phyloP scores from a whole-genome alignment of 37 sponge, comb jelly and placozoan genomes.

The Halichondria panicea region DNA sequence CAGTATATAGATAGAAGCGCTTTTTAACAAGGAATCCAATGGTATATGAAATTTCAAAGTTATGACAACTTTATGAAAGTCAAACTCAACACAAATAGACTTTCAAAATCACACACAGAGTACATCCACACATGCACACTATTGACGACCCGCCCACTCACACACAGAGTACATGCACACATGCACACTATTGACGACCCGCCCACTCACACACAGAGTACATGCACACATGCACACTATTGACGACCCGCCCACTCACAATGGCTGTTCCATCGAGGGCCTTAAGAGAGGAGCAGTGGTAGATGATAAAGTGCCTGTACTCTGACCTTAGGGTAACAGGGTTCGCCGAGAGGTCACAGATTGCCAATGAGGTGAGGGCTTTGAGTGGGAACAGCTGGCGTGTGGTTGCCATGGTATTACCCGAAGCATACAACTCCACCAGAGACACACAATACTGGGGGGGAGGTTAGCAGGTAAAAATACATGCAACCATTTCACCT shows the following conservation, averaged over 20 bases:
- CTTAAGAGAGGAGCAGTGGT: constrained; percentile 73
- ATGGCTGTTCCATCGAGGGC: constrained; percentile 76
- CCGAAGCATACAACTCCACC: constrained; percentile 67
- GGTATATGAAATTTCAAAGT: no score
- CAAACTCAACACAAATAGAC: no score
- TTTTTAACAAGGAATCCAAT: no score
- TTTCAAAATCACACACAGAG: no score
- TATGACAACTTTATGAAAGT: no score
- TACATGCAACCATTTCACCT: no score
- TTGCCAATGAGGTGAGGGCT: constrained; percentile 52
- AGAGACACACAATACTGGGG: constrained; percentile 41
- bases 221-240: constrained; percentile 17
- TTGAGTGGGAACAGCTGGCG: constrained; percentile 62
- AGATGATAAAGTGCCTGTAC: constrained; percentile 69
- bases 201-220: neutral
- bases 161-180: no score
- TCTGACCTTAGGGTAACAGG: constrained; percentile 40
- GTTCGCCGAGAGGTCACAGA: constrained; percentile 72
- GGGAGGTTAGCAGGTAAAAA: neutral
- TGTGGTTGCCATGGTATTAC: constrained; percentile 49
- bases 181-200: neutral
- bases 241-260: constrained; percentile 37
- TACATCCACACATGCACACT: no score
- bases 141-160: neutral
- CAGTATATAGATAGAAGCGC: no score